Base-by-base conservation (phyloP, 1,140 invertebrate genomes). In the Magallana ariakensis region DNA sequence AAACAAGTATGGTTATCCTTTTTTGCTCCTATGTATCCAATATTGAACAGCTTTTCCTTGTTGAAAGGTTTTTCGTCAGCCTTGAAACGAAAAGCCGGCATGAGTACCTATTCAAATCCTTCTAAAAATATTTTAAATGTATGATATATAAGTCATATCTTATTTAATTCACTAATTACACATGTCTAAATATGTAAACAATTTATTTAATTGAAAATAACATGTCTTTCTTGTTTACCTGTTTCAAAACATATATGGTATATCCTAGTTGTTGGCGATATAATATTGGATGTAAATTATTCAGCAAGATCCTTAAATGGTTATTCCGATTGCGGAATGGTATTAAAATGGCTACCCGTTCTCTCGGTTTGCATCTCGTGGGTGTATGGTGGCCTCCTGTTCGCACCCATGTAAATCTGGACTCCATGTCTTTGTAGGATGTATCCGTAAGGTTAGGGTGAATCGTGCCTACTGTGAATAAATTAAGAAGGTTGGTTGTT, bases 21-120 rank as follows among this genome's bases (percentile, higher is more conserved):
- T 93, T 96, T 94, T 8, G 97, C 97, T 94, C 99, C 98, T 56
- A 96, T 96, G 94, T 97, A 98, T 7, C 98, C 98, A 46, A 99
- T 96, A 94, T 99, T 99, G 96, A 99, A 97, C 75, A 99, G 95
- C 95, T 97, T 97, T 2, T 97, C 98, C 86, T 98, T 96, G 94
- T 99, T 99, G 94, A 99, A 99, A 0, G 33, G 26, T 46, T 46
- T 85, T 1, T 55, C n/a, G 11, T 57, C 66, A 6, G 60, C 84
- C 84, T 85, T 0, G 54, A 56, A 70, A 26, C 10, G 19, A 9
- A 75, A 66, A 84, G 33, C 33, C 33, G 5, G 33, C 2, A 4
- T 46, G 5, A 46, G 33, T 46, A 46, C 33, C 33, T 46, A 46
- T 46, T 5, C 33, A 46, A 46, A 46, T 46, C 33, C 33, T 46